Evolutionary conservation across 2,888 invertebrate genomes (phyloP), one percentile per base, ranked within the genome.

Genomic region (Tetragonisca angustula): DNA sequence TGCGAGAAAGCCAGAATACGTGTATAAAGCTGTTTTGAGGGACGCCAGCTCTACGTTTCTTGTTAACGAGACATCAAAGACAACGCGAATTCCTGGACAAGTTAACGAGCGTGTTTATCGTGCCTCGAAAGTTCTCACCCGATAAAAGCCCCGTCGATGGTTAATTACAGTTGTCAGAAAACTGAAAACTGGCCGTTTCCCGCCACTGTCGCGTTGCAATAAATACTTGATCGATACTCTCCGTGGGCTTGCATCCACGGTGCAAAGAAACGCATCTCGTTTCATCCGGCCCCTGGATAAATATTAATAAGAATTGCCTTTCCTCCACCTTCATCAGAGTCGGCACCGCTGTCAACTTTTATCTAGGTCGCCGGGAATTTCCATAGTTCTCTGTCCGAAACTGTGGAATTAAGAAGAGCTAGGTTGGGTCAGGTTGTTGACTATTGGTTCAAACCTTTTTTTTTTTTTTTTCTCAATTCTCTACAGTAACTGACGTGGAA

Each of bases 21-120:
- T 68, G 43, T 43, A 43, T 43, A 32, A 54, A 61, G 69, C 43
- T 6, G 52, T 43, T 59, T 32, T 21, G 36, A 49, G 43, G 19
- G 59, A n/a, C 62, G 56, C n/a, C 15, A 59, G 56, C n/a, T 64
- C 49, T 43, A 21, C n/a, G 52, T 70, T 74, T 80, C 75, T 71
- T 49, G 80, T 82, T 75, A 82, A 80, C 64, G 43, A 69, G 50
- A 17, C 64, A 50, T 75, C 72, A 52, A 71, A 68, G 61, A 61
- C 65, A 75, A 67, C 75, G 61, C 67, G 76, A 52, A 81, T 83
- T 81, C 72, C 65, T 54, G 65, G 54, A 67, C 71, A 24, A 43
- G 76, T 83, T 76, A 76, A 83, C 83, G 83, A 83, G 75, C 81
- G 54, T 67, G 82, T 67, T 80, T 68, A 69, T 59, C 74, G 56